Base-by-base conservation (phyloP, 2,797 vertebrate genomes). In the Rhabdophis nuchalis region DNA sequence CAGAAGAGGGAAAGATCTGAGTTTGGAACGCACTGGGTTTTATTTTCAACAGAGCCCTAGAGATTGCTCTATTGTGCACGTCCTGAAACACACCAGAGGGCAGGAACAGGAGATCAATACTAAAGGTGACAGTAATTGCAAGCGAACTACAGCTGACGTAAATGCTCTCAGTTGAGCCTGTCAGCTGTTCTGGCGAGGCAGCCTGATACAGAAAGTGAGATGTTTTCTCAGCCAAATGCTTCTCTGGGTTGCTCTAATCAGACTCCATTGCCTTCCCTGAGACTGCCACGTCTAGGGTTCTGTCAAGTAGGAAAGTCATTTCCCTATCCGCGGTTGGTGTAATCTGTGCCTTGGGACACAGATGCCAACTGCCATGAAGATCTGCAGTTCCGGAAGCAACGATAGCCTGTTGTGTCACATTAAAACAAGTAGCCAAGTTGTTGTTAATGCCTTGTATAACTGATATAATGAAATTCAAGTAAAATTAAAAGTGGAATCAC, bases 171-270 rank as follows among this genome's bases (percentile, higher is more conserved):
- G 93, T 91, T 92, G 91, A 52, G 90, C 86, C 89, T 94, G 90
- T 94, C 95, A 94, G 93, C 93, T 86, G 96, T 94, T 95, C 94
- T 93, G 92, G 89, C 61, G 90, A 92, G 90, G 27, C 91, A 1
- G 57, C 88, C 93, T 61, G 88, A 92, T 89, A 86, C 90, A 93
- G 93, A 95, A 91, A 41, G 92, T 85, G 50, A 94, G 93, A 90
- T 91, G 90, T 52, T 89, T 96, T 93, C 93, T 93, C 86, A 91
- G 68, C 92, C 61, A 52, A 93, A 96, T 91, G 72, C 85, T 93
- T 94, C 6, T 0, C 88, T 93, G 93, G 46, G 12, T 90, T 23
- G 46, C 89, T 91, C 90, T 72, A n/a, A 4, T 91, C 94, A 1
- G 91, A 93, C 90, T 92, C 87, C 68, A 91, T 60, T 94, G 46